Evolutionary conservation across 1,140 invertebrate genomes (phyloP), one percentile per base, ranked within the genome.

Genomic region (Nilaparvata lugens): DNA sequence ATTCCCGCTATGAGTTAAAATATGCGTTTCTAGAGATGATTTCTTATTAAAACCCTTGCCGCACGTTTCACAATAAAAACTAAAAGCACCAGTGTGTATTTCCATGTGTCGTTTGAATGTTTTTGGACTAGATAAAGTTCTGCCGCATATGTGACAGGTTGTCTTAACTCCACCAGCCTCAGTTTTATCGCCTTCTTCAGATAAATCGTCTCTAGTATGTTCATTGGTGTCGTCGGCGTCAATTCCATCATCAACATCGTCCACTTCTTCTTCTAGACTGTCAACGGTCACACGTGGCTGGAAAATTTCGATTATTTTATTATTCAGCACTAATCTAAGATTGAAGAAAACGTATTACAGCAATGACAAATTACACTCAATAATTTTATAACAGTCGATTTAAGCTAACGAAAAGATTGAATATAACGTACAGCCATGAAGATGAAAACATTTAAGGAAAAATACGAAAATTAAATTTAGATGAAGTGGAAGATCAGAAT

Each of bases 61-160:
- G 40, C 60, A 62, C 35, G n/a, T 25, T 56, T 62, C 60, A 62
- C 60, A 62, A 51, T 62, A 62, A 62, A 35, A 62, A 51, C 54
- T 42, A 38, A 56, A 62, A 14, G 48, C 43, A 51, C 56, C 56
- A n/a, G 60, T 62, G 19, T 62, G 60, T 4, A 31, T 45, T 23
- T 62, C 53, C 18, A 56, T 25, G 38, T 62, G 60, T 18, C 31
- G 24, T 19, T 62, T 52, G 6, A 43, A 48, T 19, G 19, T 51
- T 24, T 57, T 56, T 21, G 28, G 18, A 7, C 23, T 56, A 0
- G 60, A 62, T 38, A 62, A 38, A 4, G 52, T 35, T 40, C 56
- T 62, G 21, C 42, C 43, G 21, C 56, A 57, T 4, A 57, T 16
- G 4, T 42, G 4, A 19, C 56, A 57, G 38, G 21, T 25, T 7